These are phyloP conservation scores for Oophaga pumilio DNA, from an alignment of 2,113 vertebrate species.

Conservation along the genomic window DNA sequence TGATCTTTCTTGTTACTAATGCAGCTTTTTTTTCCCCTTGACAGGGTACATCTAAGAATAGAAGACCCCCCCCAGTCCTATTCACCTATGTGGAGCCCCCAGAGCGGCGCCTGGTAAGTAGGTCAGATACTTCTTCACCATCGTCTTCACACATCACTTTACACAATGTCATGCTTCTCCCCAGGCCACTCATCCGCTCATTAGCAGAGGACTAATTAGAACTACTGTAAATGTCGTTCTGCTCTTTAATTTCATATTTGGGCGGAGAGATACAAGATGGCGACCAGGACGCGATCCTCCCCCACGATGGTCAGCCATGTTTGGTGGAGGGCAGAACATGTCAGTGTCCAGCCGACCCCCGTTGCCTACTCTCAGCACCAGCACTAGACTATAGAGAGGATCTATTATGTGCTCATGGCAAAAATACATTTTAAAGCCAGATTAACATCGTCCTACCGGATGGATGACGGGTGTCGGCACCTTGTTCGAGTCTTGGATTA, in stretches of 20 bases:
- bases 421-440: slow-evolving; percentile 20
- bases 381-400: neutral
- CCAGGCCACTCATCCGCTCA: neutral
- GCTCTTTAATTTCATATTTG: neutral
- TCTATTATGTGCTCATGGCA: neutral
- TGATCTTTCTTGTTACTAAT: neutral
- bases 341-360: neutral
- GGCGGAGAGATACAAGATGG: neutral
- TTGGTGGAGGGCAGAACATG: neutral
- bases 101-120: neutral
- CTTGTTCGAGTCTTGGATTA: neutral
- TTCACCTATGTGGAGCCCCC: neutral
- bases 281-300: neutral
- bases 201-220: neutral
- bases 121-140: neutral
- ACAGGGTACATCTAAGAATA: neutral
- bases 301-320: neutral
- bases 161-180: slow-evolving; percentile 23
- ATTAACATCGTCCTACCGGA: neutral
- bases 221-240: neutral
- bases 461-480: neutral
- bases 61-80: neutral
- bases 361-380: neutral
- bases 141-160: slow-evolving; percentile 8
- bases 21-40: neutral